Base-by-base conservation (phyloP, 2,113 vertebrate genomes). In the Grus americana region DNA sequence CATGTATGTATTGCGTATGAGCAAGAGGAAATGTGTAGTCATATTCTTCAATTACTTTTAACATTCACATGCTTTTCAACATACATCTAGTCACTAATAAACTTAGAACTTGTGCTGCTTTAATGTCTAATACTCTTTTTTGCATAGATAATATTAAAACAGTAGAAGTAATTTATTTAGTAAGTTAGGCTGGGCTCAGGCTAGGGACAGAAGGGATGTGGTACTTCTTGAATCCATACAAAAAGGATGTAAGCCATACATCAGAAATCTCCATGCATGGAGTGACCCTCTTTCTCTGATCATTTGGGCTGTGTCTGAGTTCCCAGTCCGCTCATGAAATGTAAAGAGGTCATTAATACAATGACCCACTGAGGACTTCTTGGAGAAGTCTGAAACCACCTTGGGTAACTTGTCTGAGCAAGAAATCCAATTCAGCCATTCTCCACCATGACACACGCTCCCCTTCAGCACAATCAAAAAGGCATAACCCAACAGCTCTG, bases 1-100 rank as follows among this genome's bases (percentile, higher is more conserved):
- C n/a, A 61, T 1, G 12, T 12, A 40, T 0, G 1, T 49, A 44
- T 1, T 66, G 20, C 10, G 58, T 27, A 50, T 8, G 4, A 91
- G 54, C 40, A 90, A 66, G 9, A 73, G n/a, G 86, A 94, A 78
- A 85, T 20, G 13, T 7, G 9, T 46, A 40, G 72, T 83, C 52
- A 59, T 9, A 30, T 32, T 86, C 29, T 23, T 58, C 11, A 44
- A 46, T 32, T 73, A 76, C 16, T 79, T 79, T 11, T 55, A 83
- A 59, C 7, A 57, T 27, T 32, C 7, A 23, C 24, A 54, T 32
- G 9, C 29, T 61, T 59, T 55, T 75, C 34, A 70, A 6, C 3
- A 1, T 34, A 68, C 17, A 3, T 6, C 38, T 67, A 67, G 10
- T 27, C 44, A 70, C 26, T 66, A 67, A 47, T 15, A 83, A 93